Conservation (phyloP, 2,888 invertebrate genomes). For the Hetaerina titia region DNA sequence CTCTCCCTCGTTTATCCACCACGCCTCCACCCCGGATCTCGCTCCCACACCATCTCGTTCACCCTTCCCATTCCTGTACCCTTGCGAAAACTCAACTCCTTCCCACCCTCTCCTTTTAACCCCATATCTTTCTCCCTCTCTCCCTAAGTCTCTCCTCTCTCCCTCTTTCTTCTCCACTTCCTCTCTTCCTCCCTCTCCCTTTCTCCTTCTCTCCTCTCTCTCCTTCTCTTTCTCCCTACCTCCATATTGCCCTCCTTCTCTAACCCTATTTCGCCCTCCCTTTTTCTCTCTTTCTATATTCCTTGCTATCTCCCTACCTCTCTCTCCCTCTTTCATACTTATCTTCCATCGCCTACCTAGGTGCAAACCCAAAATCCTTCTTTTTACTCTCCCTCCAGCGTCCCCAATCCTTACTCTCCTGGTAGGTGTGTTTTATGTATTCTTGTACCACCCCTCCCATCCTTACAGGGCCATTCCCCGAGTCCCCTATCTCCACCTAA, state of each 20-base stretch:
- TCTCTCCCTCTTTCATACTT: background rate
- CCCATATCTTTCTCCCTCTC: background rate
- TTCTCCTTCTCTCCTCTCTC: background rate
- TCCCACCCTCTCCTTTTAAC: background rate
- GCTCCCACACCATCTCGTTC: background rate
- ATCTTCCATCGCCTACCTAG: background rate
- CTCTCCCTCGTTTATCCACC: background rate
- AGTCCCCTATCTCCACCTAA: too few relatives aligned
- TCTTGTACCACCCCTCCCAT: background rate
- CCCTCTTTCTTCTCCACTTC: background rate
- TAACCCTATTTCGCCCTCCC: background rate
- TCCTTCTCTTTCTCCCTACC: background rate
- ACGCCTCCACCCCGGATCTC: background rate
- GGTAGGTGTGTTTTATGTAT: constrained; percentile 1
- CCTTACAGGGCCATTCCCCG: too few relatives aligned
- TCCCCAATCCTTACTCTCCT: background rate
- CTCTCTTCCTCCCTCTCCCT: background rate
- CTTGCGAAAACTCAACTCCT: background rate
- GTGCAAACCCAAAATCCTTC: background rate
- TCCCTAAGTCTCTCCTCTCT: background rate
- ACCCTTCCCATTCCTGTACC: background rate
- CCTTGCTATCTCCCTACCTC: background rate
- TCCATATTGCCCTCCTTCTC: background rate
- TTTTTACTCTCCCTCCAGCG: background rate
- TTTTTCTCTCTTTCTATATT: background rate